phyloP scores from a whole-genome alignment of 2,888 invertebrate species.

The Octodonta nipae region DNA sequence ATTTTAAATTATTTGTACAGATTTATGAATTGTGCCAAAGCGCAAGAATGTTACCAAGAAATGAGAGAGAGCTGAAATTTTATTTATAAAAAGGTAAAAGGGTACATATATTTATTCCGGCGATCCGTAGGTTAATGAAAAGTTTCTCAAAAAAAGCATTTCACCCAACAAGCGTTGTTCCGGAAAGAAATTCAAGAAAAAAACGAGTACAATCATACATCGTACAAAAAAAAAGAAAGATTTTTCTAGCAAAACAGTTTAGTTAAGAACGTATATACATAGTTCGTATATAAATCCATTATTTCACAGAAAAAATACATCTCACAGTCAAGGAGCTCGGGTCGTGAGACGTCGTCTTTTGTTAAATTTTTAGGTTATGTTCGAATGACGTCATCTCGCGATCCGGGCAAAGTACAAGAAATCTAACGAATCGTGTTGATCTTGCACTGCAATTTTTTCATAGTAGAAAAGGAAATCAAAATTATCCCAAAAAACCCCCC shows the following conservation, averaged over 20 bases:
- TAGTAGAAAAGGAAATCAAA: not conserved
- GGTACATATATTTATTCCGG: constrained; percentile 37
- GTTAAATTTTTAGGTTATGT: constrained; percentile 1
- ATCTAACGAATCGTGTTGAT: constrained; percentile 22
- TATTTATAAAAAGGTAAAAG: constrained; percentile 32
- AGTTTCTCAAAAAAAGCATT: constrained; percentile 20
- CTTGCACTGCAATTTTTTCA: not conserved
- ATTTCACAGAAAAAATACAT: constrained; percentile 29
- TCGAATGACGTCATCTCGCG: not conserved
- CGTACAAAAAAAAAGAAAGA: constrained; percentile 22
- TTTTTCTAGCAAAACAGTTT: constrained; percentile 23
- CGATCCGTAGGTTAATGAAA: constrained; percentile 8
- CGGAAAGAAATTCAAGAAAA: too few species aligned
- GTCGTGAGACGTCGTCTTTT: constrained; percentile 16
- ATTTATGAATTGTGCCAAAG: constrained; percentile 39
- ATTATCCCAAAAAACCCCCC: not conserved
- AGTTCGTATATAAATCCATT: constrained; percentile 27
- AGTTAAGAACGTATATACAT: constrained; percentile 10
- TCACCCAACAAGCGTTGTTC: too few species aligned
- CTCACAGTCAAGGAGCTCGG: too few species aligned
- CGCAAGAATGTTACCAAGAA: constrained; percentile 37
- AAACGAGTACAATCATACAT: constrained; percentile 16
- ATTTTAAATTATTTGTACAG: constrained; percentile 40
- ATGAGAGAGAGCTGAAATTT: constrained; percentile 22
- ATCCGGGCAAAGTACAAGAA: constrained; percentile 16